These are phyloP conservation scores for Procambarus clarkii DNA, from an alignment of 1,140 invertebrate species.

Conservation along the genomic window DNA sequence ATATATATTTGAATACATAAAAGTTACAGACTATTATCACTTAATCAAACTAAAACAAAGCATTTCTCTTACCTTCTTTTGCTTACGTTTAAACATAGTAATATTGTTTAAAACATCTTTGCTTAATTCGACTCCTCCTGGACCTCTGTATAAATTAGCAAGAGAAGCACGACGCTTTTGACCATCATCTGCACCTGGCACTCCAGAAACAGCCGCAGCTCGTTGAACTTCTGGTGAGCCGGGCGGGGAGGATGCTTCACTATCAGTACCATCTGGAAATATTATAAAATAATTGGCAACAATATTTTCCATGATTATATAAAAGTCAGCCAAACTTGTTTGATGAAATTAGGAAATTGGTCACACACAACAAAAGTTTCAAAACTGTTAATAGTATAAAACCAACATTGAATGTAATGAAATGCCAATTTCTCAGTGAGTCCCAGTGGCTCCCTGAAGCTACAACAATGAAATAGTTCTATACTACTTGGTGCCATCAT, in stretches of 20 bases:
- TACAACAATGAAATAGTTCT: too few relatives aligned
- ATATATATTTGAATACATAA: too few relatives aligned
- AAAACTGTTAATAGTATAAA: too few relatives aligned
- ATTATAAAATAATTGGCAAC: not conserved
- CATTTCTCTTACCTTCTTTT: slow-evolving; percentile 75
- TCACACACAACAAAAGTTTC: too few relatives aligned
- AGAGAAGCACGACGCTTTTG: slow-evolving; percentile 51
- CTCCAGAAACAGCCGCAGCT: not conserved
- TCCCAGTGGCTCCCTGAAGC: too few relatives aligned
- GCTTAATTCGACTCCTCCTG: slow-evolving; percentile 79
- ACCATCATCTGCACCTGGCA: not conserved
- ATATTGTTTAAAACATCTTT: slow-evolving; percentile 83
- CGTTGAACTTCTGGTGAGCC: slow-evolving; percentile 65
- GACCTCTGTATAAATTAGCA: slow-evolving; percentile 75
- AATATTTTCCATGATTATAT: not conserved
- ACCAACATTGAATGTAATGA: too few relatives aligned
- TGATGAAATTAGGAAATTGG: too few relatives aligned
- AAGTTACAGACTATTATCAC: too few relatives aligned
- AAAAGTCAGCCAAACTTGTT: not conserved
- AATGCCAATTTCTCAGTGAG: too few relatives aligned
- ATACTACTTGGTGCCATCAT: too few relatives aligned
- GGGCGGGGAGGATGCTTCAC: slow-evolving; percentile 67
- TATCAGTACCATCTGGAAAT: slow-evolving; percentile 68
- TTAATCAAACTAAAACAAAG: too few relatives aligned
- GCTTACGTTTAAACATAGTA: slow-evolving; percentile 80